phyloP scores from a whole-genome alignment of 2,888 invertebrate species.

The Phanerotoma sp. region DNA sequence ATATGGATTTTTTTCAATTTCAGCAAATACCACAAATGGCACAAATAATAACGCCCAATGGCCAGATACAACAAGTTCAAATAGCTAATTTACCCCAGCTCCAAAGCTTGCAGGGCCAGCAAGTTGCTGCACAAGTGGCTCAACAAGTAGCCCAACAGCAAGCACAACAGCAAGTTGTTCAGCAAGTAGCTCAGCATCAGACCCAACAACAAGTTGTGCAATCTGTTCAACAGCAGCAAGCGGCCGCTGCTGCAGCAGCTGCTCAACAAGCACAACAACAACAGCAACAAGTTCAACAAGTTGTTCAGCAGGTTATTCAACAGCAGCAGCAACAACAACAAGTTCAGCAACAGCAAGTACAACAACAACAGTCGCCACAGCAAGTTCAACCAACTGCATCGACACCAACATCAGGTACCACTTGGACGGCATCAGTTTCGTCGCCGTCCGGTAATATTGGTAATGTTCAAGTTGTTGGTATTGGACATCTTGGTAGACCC shows the following conservation, averaged over 20 bases:
- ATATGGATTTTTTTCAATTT: conserved; percentile 12
- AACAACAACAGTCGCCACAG: conserved; percentile 48
- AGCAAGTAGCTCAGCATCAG: conserved; percentile 46
- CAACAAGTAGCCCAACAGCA: conserved; percentile 42
- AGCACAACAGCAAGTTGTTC: conserved; percentile 40
- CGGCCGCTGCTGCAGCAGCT: no score
- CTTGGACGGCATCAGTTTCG: conserved; percentile 54
- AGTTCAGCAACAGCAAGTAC: conserved; percentile 48
- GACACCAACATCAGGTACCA: conserved; percentile 52
- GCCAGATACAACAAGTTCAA: conserved; percentile 88
- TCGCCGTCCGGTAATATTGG: conserved; percentile 40
- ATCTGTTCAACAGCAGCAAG: conserved; percentile 42
- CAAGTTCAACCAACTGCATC: conserved; percentile 54
- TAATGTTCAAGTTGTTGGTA: conserved; percentile 55
- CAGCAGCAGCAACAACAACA: conserved; percentile 47
- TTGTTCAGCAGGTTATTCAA: conserved; percentile 54
- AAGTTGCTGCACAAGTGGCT: conserved; percentile 46
- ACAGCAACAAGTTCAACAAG: conserved; percentile 49
- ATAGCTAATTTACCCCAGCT: conserved; percentile 67
- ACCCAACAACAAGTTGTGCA: conserved; percentile 43
- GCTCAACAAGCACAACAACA: conserved; percentile 48
- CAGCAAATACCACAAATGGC: conserved; percentile 72
- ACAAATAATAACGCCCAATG: conserved; percentile 83
- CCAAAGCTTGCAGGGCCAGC: conserved; percentile 54
- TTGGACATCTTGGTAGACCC: conserved; percentile 47